Evolutionary conservation across 2,113 vertebrate genomes (phyloP).

Genomic region (Heloderma charlesbogerti): DNA sequence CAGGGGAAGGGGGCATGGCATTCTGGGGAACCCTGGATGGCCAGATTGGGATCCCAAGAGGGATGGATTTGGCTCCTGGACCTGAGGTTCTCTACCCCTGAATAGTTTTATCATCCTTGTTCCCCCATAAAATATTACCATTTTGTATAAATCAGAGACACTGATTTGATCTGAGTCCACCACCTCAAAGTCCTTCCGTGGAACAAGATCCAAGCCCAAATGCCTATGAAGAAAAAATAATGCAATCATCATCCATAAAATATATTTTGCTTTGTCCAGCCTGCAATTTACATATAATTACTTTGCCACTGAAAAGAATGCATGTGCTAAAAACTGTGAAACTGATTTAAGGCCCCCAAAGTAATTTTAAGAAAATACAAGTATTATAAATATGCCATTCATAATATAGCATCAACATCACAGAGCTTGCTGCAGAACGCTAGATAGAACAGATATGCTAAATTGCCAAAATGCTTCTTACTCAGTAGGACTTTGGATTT

Average conservation of each 20-base stretch:
- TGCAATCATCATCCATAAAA: slow-evolving; percentile 16
- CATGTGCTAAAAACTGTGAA: neutral
- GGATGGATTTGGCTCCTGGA: too few relatives aligned
- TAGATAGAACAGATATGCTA: neutral
- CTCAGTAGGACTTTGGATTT: neutral
- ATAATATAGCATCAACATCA: neutral
- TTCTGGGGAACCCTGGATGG: too few relatives aligned
- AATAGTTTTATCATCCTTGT: neutral
- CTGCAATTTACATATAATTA: neutral
- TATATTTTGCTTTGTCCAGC: neutral
- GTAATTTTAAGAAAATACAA: neutral
- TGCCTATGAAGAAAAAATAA: slow-evolving; percentile 82
- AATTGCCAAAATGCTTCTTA: neutral
- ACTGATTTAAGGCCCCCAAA: neutral
- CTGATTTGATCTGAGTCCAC: slow-evolving; percentile 98
- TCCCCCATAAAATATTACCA: slow-evolving; percentile 82
- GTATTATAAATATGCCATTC: neutral
- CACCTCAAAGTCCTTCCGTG: slow-evolving; percentile 97
- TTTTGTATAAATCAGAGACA: slow-evolving; percentile 96
- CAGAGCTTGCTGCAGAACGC: neutral
- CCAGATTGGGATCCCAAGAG: too few relatives aligned
- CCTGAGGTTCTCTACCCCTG: neutral
- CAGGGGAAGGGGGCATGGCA: too few relatives aligned
- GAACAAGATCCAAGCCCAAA: slow-evolving; percentile 94
- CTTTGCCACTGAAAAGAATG: neutral